phyloP scores from a whole-genome alignment of 2,888 invertebrate genomes.

The Cephus nigrinus region DNA sequence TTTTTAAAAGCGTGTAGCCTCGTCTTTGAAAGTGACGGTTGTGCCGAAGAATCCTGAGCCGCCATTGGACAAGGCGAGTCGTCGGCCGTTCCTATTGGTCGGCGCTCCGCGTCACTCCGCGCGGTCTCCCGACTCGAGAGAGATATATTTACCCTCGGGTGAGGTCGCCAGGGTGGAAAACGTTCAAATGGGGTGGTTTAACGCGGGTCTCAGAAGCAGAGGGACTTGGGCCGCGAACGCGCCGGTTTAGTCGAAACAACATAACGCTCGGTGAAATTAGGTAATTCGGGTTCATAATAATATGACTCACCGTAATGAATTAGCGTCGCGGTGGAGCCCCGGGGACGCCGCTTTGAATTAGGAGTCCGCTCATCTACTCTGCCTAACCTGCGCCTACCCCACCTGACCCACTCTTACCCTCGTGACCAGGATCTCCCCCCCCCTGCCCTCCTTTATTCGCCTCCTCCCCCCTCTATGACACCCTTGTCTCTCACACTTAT shows the following conservation, averaged over 20 bases:
- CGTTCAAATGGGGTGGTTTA: conserved; percentile 67
- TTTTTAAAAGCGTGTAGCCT: conserved; percentile 46
- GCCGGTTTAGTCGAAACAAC: conserved; percentile 51
- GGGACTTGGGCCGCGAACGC: conserved; percentile 50
- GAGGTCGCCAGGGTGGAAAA: conserved; percentile 66
- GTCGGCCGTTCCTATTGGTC: conserved; percentile 38
- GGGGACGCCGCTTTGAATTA: not conserved
- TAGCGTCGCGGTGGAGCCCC: conserved; percentile 2
- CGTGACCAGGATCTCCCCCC: not conserved
- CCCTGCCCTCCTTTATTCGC: not conserved
- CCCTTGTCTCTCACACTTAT: not conserved
- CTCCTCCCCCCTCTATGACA: not conserved
- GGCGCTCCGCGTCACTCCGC: conserved; percentile 32
- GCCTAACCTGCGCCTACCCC: not conserved
- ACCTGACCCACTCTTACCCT: not conserved
- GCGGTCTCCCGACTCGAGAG: conserved; percentile 31
- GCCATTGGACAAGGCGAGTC: conserved; percentile 46
- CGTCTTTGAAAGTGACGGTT: conserved; percentile 40
- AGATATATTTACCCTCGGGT: conserved; percentile 57
- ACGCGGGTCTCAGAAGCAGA: conserved; percentile 64
- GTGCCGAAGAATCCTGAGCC: conserved; percentile 40
- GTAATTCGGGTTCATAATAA: conserved; percentile 65
- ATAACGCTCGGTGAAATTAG: conserved; percentile 65
- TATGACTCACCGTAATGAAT: conserved; percentile 47
- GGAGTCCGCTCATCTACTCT: not conserved